These are phyloP conservation scores for Psittacara wagleri DNA, from an alignment of 2,113 vertebrate species.

Conservation along the genomic window DNA sequence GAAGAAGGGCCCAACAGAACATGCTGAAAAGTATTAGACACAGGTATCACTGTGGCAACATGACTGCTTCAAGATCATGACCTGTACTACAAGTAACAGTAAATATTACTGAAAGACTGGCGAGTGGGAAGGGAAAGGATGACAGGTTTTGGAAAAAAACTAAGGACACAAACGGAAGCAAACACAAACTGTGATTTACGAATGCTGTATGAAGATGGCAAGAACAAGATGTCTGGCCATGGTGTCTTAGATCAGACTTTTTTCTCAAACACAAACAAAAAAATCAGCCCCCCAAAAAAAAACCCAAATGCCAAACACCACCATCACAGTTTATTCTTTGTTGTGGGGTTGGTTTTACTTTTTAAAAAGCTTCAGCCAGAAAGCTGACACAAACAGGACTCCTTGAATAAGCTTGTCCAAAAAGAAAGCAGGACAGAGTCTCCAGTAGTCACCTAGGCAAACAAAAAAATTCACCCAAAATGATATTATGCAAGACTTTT, in stretches of 20 bases:
- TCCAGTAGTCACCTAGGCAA: not conserved
- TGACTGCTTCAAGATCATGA: not conserved
- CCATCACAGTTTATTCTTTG: not conserved
- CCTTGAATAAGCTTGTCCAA: not conserved
- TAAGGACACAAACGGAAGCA: not conserved
- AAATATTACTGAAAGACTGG: not conserved
- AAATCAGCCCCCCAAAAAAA: not conserved
- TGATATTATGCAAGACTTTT: not conserved
- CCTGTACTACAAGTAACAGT: not conserved
- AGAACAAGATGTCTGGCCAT: not conserved
- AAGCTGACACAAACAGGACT: not conserved
- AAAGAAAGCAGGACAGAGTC: not conserved
- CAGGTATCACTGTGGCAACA: not conserved
- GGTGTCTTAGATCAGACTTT: not conserved
- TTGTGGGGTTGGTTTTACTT: not conserved
- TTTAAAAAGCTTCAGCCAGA: not conserved
- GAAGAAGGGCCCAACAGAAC: not conserved
- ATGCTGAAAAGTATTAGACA: not conserved
- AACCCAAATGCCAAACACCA: not conserved
- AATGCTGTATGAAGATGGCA: not conserved
- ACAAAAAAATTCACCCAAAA: not conserved
- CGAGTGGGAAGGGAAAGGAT: rapidly evolving
- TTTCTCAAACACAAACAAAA: not conserved
- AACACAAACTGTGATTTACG: not conserved
- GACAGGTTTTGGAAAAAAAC: not conserved